A percentile compares a stretch with the other conserved stretches of the same genome.
Conservation (phyloP, 2,113 vertebrate species). For the Cinclus mexicanus region DNA sequence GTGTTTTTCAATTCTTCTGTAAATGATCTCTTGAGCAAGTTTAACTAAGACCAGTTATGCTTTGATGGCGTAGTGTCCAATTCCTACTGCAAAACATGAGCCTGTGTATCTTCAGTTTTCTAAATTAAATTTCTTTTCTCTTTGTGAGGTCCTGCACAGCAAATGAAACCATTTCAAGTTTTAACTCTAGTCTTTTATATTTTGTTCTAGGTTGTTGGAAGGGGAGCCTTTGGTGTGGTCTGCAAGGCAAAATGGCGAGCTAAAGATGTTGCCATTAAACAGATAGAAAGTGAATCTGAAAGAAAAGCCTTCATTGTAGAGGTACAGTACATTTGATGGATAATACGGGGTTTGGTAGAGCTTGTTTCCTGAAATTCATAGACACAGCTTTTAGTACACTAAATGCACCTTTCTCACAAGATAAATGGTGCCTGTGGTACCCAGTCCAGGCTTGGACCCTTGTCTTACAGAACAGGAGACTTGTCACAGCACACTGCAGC, state of each 20-base stretch:
- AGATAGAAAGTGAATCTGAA: slow-evolving; percentile 99
- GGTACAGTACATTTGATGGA: slow-evolving; percentile 74
- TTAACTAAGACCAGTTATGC: background rate
- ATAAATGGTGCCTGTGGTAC: background rate
- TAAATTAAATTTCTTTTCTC: background rate
- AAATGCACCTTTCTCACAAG: background rate
- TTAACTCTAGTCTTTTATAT: background rate
- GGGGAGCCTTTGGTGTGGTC: slow-evolving; percentile 98
- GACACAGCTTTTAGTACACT: background rate
- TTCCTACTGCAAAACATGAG: background rate
- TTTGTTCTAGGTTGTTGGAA: slow-evolving; percentile 90
- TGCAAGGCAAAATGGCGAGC: slow-evolving; percentile 99
- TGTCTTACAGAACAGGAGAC: background rate
- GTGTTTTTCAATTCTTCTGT: background rate
- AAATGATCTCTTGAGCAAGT: background rate
- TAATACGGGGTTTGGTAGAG: background rate
- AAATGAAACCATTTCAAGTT: background rate
- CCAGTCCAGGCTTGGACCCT: background rate
- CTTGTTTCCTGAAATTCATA: background rate
- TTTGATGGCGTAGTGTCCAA: background rate
- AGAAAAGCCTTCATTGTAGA: slow-evolving; percentile 97
- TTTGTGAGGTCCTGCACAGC: background rate
- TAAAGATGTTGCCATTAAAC: slow-evolving; percentile 99
- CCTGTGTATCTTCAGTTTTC: background rate
- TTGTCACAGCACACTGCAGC: background rate